Evolutionary conservation across 2,113 vertebrate species (phyloP).

Genomic region (Notothenia coriiceps): DNA sequence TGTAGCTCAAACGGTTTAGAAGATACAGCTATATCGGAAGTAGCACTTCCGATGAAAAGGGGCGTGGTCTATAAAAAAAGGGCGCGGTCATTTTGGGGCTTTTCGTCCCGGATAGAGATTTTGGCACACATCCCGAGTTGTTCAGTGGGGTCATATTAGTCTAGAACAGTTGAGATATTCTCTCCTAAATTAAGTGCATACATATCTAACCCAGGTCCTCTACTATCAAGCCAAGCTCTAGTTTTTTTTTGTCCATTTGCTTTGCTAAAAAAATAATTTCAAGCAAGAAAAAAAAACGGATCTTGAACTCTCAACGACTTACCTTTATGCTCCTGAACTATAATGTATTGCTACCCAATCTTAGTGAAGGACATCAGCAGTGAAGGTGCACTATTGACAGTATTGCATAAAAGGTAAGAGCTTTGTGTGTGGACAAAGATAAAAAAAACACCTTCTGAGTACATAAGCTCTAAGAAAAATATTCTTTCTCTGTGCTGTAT

Average conservation of each 20-base stretch:
- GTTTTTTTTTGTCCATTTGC: background rate
- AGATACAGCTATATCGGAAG: too few relatives aligned
- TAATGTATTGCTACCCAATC: background rate
- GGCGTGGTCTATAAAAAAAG: too few relatives aligned
- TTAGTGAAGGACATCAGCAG: background rate
- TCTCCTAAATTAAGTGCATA: too few relatives aligned
- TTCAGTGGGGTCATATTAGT: too few relatives aligned
- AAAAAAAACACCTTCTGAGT: constrained; percentile 5
- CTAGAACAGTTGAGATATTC: too few relatives aligned
- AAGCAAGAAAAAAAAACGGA: background rate
- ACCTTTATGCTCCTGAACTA: constrained; percentile 1
- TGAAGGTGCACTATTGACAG: constrained; percentile 11
- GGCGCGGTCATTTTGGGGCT: too few relatives aligned
- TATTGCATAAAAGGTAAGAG: constrained; percentile 9
- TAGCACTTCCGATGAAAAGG: too few relatives aligned
- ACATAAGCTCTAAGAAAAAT: constrained; percentile 21
- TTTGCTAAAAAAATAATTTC: background rate
- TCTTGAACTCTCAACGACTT: background rate
- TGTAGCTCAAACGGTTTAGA: too few relatives aligned
- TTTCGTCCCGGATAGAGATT: too few relatives aligned
- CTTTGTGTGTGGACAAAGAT: constrained; percentile 17
- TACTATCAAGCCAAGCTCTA: background rate
- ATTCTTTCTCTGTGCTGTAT: constrained; percentile 2
- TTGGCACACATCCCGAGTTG: too few relatives aligned
- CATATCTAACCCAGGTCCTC: too few relatives aligned